A percentile compares a stretch with the other conserved stretches of the same genome.
phyloP scores from a whole-genome alignment of 2,113 vertebrate species.

The Panthera uncia region DNA sequence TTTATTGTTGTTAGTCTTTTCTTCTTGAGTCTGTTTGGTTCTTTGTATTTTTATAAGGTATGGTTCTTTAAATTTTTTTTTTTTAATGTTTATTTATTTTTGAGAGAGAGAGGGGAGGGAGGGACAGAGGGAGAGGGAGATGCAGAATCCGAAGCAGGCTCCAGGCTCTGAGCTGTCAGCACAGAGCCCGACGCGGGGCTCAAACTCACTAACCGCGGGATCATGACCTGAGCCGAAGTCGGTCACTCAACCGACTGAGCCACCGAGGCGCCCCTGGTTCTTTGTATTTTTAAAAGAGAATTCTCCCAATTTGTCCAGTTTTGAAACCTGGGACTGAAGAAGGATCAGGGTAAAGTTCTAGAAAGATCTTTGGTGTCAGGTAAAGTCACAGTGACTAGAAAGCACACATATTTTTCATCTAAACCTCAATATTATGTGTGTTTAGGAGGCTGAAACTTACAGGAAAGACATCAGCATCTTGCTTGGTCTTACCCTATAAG shows the following conservation, averaged over 20 bases:
- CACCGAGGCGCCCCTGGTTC: background rate
- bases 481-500: background rate
- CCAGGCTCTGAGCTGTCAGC: background rate
- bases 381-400: background rate
- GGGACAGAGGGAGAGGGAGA: background rate
- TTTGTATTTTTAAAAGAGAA: background rate
- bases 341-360: background rate
- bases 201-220: background rate
- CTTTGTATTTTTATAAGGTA: background rate
- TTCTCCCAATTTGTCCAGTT: background rate
- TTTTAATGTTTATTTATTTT: background rate
- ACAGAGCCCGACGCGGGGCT: background rate
- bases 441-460: background rate
- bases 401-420: background rate
- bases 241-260: too few species aligned
- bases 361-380: background rate
- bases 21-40: background rate
- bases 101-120: background rate
- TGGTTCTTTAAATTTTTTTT: background rate
- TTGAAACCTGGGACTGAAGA: background rate
- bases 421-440: background rate
- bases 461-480: background rate
- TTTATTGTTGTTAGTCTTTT: background rate
- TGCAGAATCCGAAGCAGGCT: background rate
- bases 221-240: background rate